Conservation (phyloP, 2,888 invertebrate genomes). For the Morpho achilles region DNA sequence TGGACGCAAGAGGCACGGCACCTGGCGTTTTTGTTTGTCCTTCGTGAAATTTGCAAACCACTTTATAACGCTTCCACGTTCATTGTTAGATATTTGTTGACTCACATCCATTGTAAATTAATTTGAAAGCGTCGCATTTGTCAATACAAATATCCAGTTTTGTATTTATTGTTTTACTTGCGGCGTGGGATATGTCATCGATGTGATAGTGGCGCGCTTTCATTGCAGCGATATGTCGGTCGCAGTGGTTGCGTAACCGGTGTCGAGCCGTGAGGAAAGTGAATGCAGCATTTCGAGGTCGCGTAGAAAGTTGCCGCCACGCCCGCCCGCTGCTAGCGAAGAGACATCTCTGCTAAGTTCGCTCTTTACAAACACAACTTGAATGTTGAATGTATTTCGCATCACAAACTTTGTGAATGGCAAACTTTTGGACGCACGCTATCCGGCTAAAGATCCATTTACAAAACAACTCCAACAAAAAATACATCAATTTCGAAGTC, state of each 20-base stretch:
- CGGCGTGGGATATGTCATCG: slow-evolving; percentile 27
- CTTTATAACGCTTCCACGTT: slow-evolving; percentile 51
- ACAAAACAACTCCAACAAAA: slow-evolving; percentile 36
- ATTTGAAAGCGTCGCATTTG: background rate
- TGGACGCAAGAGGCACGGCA: slow-evolving; percentile 72
- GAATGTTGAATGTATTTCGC: slow-evolving; percentile 16
- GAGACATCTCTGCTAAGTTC: slow-evolving; percentile 34
- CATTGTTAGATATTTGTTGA: slow-evolving; percentile 7
- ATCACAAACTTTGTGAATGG: slow-evolving; percentile 6
- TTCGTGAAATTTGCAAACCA: slow-evolving; percentile 68
- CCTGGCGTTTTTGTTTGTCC: slow-evolving; percentile 76
- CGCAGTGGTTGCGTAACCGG: slow-evolving; percentile 73
- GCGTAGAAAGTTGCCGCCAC: slow-evolving; percentile 71
- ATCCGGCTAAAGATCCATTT: background rate
- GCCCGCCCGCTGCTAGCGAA: slow-evolving; percentile 41
- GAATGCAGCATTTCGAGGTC: slow-evolving; percentile 78
- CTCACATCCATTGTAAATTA: background rate
- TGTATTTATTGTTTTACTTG: slow-evolving; percentile 2
- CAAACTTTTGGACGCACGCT: background rate
- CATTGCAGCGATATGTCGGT: slow-evolving; percentile 62
- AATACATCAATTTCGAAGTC: slow-evolving; percentile 37
- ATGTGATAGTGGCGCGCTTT: slow-evolving; percentile 36
- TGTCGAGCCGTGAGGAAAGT: slow-evolving; percentile 73
- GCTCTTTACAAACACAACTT: slow-evolving; percentile 34
- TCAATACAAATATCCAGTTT: background rate